Conservation (phyloP, 2,888 invertebrate genomes). For the Eristalis tenax region DNA sequence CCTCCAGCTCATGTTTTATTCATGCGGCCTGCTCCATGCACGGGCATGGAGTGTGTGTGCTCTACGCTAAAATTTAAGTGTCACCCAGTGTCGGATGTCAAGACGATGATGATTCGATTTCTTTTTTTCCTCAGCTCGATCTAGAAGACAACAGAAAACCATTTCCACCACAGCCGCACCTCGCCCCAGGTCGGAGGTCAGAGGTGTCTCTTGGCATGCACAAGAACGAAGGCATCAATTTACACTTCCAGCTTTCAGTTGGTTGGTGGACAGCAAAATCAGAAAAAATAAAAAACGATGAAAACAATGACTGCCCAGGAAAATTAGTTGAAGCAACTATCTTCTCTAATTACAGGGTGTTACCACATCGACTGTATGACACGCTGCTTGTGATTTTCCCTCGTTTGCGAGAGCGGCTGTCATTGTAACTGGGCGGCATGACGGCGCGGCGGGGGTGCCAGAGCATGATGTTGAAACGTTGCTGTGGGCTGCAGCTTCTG, state of each 20-base stretch:
- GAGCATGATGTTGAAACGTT: constrained; percentile 42
- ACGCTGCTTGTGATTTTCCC: constrained; percentile 35
- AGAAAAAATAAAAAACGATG: constrained; percentile 24
- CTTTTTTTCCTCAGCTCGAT: neutral
- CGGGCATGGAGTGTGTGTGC: constrained; percentile 18
- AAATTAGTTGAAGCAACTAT: constrained; percentile 46
- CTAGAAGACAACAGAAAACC: neutral
- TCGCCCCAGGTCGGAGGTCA: neutral
- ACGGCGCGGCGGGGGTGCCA: constrained; percentile 9
- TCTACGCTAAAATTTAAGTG: constrained; percentile 1
- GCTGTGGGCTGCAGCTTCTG: constrained; percentile 14
- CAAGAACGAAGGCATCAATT: constrained; percentile 36
- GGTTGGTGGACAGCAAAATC: constrained; percentile 33
- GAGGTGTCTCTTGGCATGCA: neutral
- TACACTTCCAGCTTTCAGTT: constrained; percentile 41
- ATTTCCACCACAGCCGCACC: neutral
- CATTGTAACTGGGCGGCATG: neutral
- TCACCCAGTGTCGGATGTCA: constrained; percentile 3
- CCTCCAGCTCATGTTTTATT: constrained; percentile 56
- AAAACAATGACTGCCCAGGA: constrained; percentile 41
- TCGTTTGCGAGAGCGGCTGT: neutral
- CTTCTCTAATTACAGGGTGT: constrained; percentile 68
- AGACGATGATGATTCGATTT: neutral
- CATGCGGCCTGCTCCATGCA: constrained; percentile 27
- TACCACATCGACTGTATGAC: constrained; percentile 58